These are phyloP conservation scores for Limnodromus scolopaceus DNA, from an alignment of 2,797 vertebrate genomes.

Conservation along the genomic window DNA sequence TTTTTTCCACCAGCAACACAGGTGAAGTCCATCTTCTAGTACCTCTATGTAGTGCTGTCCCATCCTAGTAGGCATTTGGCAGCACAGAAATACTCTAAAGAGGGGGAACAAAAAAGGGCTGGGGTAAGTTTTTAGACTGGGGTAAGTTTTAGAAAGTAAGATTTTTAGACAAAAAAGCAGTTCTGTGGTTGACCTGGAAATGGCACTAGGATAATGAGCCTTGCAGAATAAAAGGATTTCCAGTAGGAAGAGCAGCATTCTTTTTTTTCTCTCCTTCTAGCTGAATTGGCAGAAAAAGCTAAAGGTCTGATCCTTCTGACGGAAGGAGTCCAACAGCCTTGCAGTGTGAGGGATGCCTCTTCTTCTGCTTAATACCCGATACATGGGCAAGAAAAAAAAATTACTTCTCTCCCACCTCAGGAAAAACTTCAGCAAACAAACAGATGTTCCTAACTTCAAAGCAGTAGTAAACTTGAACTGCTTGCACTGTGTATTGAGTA, in stretches of 20 bases:
- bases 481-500: not conserved
- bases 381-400: not conserved
- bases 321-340: not conserved
- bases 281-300: not conserved
- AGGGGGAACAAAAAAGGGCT: not conserved
- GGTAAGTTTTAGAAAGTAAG: too few species aligned
- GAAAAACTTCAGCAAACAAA: not conserved
- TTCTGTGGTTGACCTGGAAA: conserved; percentile 13
- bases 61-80: not conserved
- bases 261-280: not conserved
- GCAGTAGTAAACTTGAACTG: not conserved
- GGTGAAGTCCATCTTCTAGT: not conserved
- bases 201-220: not conserved
- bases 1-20: not conserved
- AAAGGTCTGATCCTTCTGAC: not conserved
- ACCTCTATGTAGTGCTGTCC: not conserved
- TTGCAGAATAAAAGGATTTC: not conserved
- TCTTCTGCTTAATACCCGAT: not conserved
- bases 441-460: not conserved
- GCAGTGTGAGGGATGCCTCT: not conserved
- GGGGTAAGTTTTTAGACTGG: too few species aligned
- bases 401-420: not conserved
- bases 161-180: not conserved
- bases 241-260: not conserved
- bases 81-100: not conserved